Percentiles rank a stretch among this genome's conserved stretches.
These are phyloP conservation scores for Andricus quercusramuli DNA, from an alignment of 2,888 invertebrate species.

Conservation along the genomic window DNA sequence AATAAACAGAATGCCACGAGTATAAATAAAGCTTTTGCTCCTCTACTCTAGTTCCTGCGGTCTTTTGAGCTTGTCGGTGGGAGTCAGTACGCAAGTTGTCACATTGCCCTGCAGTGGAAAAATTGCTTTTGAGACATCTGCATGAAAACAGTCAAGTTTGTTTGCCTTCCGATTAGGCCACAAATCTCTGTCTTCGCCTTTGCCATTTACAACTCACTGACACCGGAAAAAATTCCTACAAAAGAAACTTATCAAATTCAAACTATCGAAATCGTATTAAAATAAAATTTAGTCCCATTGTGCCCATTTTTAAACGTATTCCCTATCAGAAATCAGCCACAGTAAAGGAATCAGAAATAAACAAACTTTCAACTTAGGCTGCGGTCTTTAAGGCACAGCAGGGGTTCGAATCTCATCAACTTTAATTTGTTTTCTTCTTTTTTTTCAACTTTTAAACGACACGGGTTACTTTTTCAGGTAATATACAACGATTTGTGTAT, in stretches of 20 bases:
- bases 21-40: slow-evolving; percentile 75
- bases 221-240: neutral
- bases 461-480: neutral
- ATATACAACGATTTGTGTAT: no score
- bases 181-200: neutral
- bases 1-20: slow-evolving; percentile 76
- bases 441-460: neutral
- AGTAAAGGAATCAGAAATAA: neutral
- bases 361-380: neutral
- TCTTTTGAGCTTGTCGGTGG: slow-evolving; percentile 49
- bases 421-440: neutral
- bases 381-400: neutral
- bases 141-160: slow-evolving; percentile 1
- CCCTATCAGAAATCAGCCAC: neutral
- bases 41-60: slow-evolving; percentile 48
- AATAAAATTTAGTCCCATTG: neutral
- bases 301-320: neutral
- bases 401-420: neutral
- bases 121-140: slow-evolving; percentile 6
- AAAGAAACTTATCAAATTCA: neutral
- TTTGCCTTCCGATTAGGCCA: neutral
- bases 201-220: neutral
- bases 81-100: slow-evolving; percentile 24
- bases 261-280: neutral
- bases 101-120: neutral